These are phyloP conservation scores for Suncus etruscus DNA, from an alignment of 2,113 vertebrate genomes.

Conservation along the genomic window DNA sequence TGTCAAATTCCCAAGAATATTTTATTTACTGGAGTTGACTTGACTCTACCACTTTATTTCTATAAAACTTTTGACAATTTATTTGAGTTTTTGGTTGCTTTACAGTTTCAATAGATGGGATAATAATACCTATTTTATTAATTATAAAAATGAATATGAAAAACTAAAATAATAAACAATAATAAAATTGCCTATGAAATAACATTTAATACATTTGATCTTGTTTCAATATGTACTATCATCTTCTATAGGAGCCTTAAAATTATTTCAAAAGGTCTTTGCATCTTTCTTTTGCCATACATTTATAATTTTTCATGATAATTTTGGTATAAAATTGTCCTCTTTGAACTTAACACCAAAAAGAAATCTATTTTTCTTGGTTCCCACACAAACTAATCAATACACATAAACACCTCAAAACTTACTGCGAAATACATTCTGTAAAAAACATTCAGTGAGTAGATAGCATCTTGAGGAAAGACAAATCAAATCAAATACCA, in stretches of 20 bases:
- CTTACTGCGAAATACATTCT: not conserved
- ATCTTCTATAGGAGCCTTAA: not conserved
- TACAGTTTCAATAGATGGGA: not conserved
- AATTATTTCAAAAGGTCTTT: conserved; percentile 16
- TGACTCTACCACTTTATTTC: not conserved
- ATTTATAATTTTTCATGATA: conserved; percentile 34
- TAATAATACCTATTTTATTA: not conserved
- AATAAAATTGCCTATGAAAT: too few species aligned
- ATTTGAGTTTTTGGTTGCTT: conserved; percentile 35
- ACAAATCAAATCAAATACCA: not conserved
- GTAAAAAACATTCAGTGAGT: not conserved
- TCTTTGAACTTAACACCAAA: not conserved
- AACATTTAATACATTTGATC: not conserved
- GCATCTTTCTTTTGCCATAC: conserved; percentile 13
- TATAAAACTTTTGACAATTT: not conserved
- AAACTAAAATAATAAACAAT: too few species aligned
- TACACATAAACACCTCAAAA: not conserved
- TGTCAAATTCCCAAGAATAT: not conserved
- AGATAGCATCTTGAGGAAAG: not conserved
- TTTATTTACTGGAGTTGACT: not conserved
- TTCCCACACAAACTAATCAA: not conserved
- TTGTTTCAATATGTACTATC: not conserved
- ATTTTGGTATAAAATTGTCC: conserved; percentile 3
- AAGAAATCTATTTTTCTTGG: not conserved
- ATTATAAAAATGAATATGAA: too few species aligned